These are phyloP conservation scores for Diprion similis DNA, from an alignment of 1,140 invertebrate genomes.

Conservation along the genomic window DNA sequence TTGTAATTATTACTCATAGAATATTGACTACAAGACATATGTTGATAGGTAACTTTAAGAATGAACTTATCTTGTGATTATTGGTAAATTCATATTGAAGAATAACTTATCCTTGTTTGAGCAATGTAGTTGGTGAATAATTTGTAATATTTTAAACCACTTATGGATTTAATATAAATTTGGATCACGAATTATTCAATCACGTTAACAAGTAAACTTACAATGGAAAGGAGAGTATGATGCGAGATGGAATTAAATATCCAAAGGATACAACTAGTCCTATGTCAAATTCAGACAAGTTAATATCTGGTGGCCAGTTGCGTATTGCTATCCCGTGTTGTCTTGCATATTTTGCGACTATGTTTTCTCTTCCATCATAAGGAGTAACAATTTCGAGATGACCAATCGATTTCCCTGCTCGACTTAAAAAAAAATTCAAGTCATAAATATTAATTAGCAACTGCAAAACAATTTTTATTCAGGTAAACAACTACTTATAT, in stretches of 20 bases:
- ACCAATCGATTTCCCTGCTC: slow-evolving; percentile 32
- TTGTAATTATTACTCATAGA: neutral
- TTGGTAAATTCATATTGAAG: slow-evolving; percentile 17
- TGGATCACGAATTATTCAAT: neutral
- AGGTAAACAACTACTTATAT: too few relatives aligned
- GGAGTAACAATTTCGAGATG: slow-evolving; percentile 69
- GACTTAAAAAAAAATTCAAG: slow-evolving; percentile 25
- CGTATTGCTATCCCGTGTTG: slow-evolving; percentile 60
- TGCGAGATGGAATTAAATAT: slow-evolving; percentile 68
- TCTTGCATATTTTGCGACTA: slow-evolving; percentile 62
- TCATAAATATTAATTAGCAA: too few relatives aligned
- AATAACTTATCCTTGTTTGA: too few relatives aligned
- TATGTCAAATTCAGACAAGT: slow-evolving; percentile 63
- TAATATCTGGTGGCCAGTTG: slow-evolving; percentile 64
- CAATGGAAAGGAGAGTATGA: slow-evolving; percentile 71
- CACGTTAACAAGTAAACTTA: slow-evolving; percentile 50
- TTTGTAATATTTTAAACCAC: slow-evolving; percentile 12
- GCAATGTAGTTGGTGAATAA: slow-evolving; percentile 15
- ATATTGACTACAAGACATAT: too few relatives aligned
- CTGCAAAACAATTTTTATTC: too few relatives aligned
- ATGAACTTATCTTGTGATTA: neutral
- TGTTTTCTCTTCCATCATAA: slow-evolving; percentile 61
- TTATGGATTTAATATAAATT: slow-evolving; percentile 24
- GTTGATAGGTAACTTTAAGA: too few relatives aligned
- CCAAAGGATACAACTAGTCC: slow-evolving; percentile 78